Conservation (phyloP, 2,888 invertebrate genomes). For the Brachyptera risi region DNA sequence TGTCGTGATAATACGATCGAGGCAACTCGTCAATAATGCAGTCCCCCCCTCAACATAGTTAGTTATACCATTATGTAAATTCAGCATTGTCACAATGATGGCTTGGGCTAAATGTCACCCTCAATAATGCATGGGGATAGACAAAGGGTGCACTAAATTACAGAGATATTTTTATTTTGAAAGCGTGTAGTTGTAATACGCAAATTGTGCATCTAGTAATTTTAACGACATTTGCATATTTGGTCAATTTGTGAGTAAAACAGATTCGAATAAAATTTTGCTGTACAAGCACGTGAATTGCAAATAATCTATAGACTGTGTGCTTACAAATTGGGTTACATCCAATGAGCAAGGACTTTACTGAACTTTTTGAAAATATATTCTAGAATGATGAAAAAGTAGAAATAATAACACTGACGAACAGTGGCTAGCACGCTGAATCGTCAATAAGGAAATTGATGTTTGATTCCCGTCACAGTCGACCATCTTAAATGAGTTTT, state of each 20-base stretch:
- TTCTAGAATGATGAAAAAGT: too few relatives aligned
- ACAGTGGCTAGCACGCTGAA: too few relatives aligned
- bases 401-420: too few relatives aligned
- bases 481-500: too few relatives aligned
- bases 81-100: constrained; percentile 30
- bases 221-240: constrained; percentile 12
- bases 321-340: too few relatives aligned
- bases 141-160: constrained; percentile 9
- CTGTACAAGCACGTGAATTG: too few relatives aligned
- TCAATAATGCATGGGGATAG: constrained; percentile 26
- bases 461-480: too few relatives aligned
- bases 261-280: constrained; percentile 4
- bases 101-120: constrained; percentile 29
- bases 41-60: constrained; percentile 25
- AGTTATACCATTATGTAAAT: constrained; percentile 33
- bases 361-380: too few relatives aligned
- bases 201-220: constrained; percentile 9
- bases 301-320: too few relatives aligned
- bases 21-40: constrained; percentile 31
- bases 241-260: constrained; percentile 12
- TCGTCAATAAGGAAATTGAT: too few relatives aligned
- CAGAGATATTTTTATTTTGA: not conserved
- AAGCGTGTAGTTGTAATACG: constrained; percentile 8
- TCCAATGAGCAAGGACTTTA: too few relatives aligned
- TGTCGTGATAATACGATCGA: constrained; percentile 2